Evolutionary conservation across 2,797 vertebrate species (phyloP), one percentile per base, ranked within the genome.

Genomic region (Sebastes elongatus): DNA sequence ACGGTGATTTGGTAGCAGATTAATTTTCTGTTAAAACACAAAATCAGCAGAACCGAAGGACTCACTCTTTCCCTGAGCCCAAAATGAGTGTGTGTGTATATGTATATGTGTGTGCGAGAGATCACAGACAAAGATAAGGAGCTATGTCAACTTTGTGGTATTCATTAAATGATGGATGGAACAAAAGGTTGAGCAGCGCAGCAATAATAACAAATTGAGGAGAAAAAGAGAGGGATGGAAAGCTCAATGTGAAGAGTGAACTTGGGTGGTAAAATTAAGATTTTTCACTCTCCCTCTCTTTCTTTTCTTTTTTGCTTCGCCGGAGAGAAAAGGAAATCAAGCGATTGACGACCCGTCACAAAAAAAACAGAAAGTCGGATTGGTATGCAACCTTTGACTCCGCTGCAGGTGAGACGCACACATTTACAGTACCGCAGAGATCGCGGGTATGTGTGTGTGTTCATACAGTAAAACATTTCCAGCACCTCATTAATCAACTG

Each of bases 401-500:
- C 66, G 25, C 81, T 86, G 85, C 82, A 87, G 87, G 82, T 90
- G 82, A 85, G 74, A 59, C 59, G 70, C 71, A 72, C 73, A 81
- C 82, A 49, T 71, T 81, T 93, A 87, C 86, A 87, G 89, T 73
- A 64, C 82, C 65, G 30, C 71, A 4, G 70, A 86, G 71, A 78
- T 10, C 16, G 61, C 28, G 74, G 4, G 82, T 81, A 74, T 80
- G 81, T 76, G 78, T 80, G 81, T 81, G 87, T 85, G 79, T 65
- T 80, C 73, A 62, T 83, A 88, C 87, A 88, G 89, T 93, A 83
- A 94, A 95, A 92, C 84, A 90, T 92, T 89, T 94, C 92, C 86
- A 91, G 87, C 78, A 63, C 82, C 92, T 95, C 95, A 95, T 95
- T 96, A 95, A 95, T 95, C 95, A 95, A 90, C 88, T 64, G 86